Conservation (phyloP, 1,140 invertebrate genomes). For the Rhyacophila brunnea region DNA sequence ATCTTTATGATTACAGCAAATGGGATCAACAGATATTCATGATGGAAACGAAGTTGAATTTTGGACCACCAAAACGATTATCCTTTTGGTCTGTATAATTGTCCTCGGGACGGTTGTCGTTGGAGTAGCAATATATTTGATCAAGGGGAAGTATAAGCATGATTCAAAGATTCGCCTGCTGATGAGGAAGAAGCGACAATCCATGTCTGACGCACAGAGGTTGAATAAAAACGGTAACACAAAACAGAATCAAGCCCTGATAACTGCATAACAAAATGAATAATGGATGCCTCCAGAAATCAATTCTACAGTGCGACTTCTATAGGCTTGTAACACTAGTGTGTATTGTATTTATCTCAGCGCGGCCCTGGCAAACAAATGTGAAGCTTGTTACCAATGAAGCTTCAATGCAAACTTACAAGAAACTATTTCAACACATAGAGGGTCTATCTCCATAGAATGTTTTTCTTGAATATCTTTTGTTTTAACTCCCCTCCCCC, state of each 20-base stretch:
- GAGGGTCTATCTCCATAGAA: too few species aligned
- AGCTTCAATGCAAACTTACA: too few species aligned
- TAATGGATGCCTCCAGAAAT: too few species aligned
- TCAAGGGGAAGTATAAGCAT: conserved; percentile 29
- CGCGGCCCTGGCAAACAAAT: too few species aligned
- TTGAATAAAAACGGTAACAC: conserved; percentile 14
- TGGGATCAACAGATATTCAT: conserved; percentile 30
- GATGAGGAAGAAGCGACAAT: conserved; percentile 46
- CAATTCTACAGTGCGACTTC: too few species aligned
- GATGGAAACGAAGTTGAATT: too few species aligned
- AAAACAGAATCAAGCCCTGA: conserved; percentile 8
- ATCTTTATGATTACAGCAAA: conserved; percentile 40
- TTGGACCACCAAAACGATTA: conserved; percentile 30
- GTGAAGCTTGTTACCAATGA: too few species aligned
- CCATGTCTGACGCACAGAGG: conserved; percentile 39
- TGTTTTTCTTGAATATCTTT: too few species aligned
- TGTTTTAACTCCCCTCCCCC: too few species aligned
- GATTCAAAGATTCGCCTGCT: conserved; percentile 39
- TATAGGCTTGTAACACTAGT: too few species aligned
- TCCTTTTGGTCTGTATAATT: conserved; percentile 42
- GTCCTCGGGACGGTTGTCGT: conserved; percentile 41
- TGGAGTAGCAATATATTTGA: conserved; percentile 42
- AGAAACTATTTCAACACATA: too few species aligned
- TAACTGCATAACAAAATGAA: neutral
- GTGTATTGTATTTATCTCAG: too few species aligned